Evolutionary conservation across 2,797 vertebrate genomes (phyloP).

Genomic region (Oryzias sinensis): DNA sequence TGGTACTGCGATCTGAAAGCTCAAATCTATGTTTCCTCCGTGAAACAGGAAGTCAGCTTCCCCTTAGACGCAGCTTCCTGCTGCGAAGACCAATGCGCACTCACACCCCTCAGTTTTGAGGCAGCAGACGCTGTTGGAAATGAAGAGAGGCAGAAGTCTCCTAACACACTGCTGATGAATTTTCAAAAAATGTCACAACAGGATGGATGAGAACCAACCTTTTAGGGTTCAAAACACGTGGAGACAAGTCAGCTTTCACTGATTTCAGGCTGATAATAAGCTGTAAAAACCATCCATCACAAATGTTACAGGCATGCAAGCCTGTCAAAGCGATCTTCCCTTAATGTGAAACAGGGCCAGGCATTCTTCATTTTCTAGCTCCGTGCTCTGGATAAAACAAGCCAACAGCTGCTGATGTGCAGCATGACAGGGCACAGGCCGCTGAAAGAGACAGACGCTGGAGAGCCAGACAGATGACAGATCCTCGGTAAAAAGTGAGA

Average conservation of each 20-base stretch:
- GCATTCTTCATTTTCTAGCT: slow-evolving; percentile 47
- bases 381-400: slow-evolving; percentile 47
- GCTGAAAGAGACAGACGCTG: slow-evolving; percentile 23
- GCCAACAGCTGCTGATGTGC: slow-evolving; percentile 65
- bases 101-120: slow-evolving; percentile 38
- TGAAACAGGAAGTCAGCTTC: no score
- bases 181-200: slow-evolving; percentile 1
- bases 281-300: slow-evolving; percentile 43
- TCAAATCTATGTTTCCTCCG: no score
- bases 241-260: slow-evolving; percentile 16
- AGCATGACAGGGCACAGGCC: slow-evolving; percentile 55
- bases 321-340: slow-evolving; percentile 39
- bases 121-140: slow-evolving; percentile 28
- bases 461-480: slow-evolving; percentile 47
- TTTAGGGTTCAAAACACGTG: slow-evolving; percentile 7
- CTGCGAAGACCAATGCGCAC: no score
- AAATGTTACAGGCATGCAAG: slow-evolving; percentile 37
- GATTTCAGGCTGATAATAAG: no score
- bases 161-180: slow-evolving; percentile 6
- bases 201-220: slow-evolving; percentile 16
- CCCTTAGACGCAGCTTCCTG: no score
- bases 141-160: slow-evolving; percentile 21
- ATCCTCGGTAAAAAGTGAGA: slow-evolving; percentile 26
- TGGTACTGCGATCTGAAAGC: no score
- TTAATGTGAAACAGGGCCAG: slow-evolving; percentile 42